These are phyloP conservation scores for Rapana venosa DNA, from an alignment of 2,888 invertebrate species.

Conservation along the genomic window DNA sequence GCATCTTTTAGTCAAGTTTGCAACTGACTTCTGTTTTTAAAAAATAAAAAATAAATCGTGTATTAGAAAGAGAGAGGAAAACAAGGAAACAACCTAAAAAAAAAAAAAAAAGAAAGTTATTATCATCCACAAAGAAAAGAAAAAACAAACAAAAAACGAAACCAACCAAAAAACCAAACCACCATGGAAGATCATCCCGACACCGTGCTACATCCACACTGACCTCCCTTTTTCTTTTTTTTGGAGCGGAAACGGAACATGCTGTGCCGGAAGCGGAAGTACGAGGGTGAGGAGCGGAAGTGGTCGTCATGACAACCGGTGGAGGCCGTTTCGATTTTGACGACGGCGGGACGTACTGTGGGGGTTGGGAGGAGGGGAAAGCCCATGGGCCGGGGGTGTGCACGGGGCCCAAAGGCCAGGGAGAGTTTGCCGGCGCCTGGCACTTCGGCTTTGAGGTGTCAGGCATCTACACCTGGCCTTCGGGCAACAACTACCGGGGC, in stretches of 20 bases:
- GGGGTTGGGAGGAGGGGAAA: slow-evolving; percentile 99
- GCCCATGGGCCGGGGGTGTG: slow-evolving; percentile 99
- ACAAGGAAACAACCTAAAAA: background rate
- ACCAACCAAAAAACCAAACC: background rate
- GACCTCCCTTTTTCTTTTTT: background rate
- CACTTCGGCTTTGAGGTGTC: slow-evolving; percentile 99
- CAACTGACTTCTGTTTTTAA: background rate
- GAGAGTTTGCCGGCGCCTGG: slow-evolving; percentile 99
- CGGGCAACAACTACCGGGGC: slow-evolving; percentile 96
- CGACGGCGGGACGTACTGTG: slow-evolving; percentile 99
- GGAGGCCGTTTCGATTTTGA: slow-evolving; percentile 99
- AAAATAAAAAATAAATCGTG: background rate
- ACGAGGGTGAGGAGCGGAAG: slow-evolving; percentile 5
- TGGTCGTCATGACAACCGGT: slow-evolving; percentile 67
- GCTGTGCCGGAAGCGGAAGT: slow-evolving; percentile 22
- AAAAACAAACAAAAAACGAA: background rate
- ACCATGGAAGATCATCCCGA: background rate
- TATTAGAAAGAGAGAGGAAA: background rate
- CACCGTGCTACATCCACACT: background rate
- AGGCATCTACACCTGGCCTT: slow-evolving; percentile 88
- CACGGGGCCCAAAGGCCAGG: slow-evolving; percentile 93
- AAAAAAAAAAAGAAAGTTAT: background rate
- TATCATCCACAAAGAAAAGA: background rate
- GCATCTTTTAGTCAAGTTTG: background rate
- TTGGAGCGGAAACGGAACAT: slow-evolving; percentile 15